Percentiles rank a stretch among this genome's conserved stretches.
phyloP scores from a whole-genome alignment of 2,888 invertebrate species.

The Morinoia aosen region DNA sequence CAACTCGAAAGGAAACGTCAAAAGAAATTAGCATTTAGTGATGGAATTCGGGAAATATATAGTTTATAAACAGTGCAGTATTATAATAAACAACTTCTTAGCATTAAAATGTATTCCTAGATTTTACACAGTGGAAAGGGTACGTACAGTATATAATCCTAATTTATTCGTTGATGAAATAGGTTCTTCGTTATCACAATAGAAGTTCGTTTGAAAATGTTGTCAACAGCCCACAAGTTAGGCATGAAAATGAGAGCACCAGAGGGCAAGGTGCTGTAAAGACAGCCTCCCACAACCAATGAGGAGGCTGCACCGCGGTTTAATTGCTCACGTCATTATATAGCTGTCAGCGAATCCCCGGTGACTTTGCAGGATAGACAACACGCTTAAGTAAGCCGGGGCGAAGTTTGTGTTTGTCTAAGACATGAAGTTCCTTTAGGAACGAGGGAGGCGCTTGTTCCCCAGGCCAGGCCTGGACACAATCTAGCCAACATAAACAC shows the following conservation, averaged over 20 bases:
- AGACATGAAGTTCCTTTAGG: slow-evolving; percentile 37
- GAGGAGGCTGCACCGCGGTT: neutral
- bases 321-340: slow-evolving; percentile 43
- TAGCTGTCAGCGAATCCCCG: slow-evolving; percentile 36
- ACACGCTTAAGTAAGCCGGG: slow-evolving; percentile 40
- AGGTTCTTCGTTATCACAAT: neutral
- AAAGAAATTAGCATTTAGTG: neutral
- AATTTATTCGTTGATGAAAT: neutral
- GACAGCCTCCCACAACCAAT: neutral
- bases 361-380: slow-evolving; percentile 47
- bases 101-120: too few species aligned
- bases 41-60: neutral
- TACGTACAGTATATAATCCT: neutral
- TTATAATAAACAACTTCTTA: neutral
- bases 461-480: slow-evolving; percentile 36
- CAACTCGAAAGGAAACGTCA: neutral
- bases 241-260: too few species aligned
- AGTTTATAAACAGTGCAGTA: neutral
- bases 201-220: neutral
- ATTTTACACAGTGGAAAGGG: too few species aligned
- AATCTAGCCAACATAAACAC: slow-evolving; percentile 46
- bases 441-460: slow-evolving; percentile 32
- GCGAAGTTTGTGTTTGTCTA: slow-evolving; percentile 49
- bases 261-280: too few species aligned
- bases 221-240: neutral